Evolutionary conservation across 1,140 invertebrate species (phyloP), one percentile per base, ranked within the genome.

Genomic region (Megalopta genalis): DNA sequence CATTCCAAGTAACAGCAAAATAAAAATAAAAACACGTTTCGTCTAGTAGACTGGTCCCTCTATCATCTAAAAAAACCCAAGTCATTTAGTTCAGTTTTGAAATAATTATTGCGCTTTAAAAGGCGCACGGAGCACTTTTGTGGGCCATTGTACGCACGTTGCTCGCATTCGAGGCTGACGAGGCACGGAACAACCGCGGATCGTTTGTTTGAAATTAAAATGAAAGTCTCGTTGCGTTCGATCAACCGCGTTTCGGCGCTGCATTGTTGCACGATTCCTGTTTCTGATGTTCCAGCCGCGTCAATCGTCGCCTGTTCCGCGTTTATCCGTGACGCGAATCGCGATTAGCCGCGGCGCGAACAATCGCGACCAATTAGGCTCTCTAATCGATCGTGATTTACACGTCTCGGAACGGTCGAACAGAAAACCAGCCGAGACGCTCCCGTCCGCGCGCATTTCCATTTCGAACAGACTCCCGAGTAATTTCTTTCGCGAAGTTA

Each of bases 231-330:
- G 49, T 57, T 66, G 63, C 16, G 49, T 66, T 52, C 49, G 52
- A 75, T 75, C 57, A 66, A 66, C 49, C 46, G 46, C 9, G 32
- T 12, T 14, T 27, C 72, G 63, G 66, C 66, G 66, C 32, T 57
- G n/a, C n/a, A 54, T 75, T 75, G 57, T 75, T 54, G 37, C 54
- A 63, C 57, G 66, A 75, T 66, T 75, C 49, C 62, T 9, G 32
- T 14, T 66, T 66, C 46, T 54, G 49, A 74, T 74, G 62, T 42
- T 65, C 57, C 46, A 16, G 59, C 1, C 25, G 52, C 21, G 21
- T 25, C 27, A 23, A 39, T 27, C 63, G 37, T 25, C 3, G 42
- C 23, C 14, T 49, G 37, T 12, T 2, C 27, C n/a, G 7, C n/a
- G 18, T 0, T 32, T 21, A 23, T 16, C 0, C 37, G 10, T 18